Conservation (phyloP, 2,113 vertebrate genomes). For the Leptobrachium leishanense region DNA sequence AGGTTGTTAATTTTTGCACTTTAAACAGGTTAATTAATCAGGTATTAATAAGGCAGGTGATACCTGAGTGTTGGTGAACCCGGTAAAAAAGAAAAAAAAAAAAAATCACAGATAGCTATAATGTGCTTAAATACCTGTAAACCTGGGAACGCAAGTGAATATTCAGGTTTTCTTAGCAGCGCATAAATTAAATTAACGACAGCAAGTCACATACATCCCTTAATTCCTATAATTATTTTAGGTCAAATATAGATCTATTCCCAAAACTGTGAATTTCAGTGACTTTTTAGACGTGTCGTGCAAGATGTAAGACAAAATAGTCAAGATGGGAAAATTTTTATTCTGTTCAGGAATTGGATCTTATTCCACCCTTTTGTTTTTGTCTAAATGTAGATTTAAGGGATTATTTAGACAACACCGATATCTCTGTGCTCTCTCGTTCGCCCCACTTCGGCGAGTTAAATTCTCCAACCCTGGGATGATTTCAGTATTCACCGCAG, state of each 20-base stretch:
- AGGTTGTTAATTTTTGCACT: slow-evolving; percentile 78
- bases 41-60: slow-evolving; percentile 75
- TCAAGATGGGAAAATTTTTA: no score
- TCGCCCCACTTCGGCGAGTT: no score
- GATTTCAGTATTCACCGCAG: no score
- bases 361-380: no score
- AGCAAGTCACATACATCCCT: not conserved
- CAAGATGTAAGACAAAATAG: no score
- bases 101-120: slow-evolving; percentile 66
- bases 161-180: slow-evolving; percentile 56
- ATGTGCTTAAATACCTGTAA: slow-evolving; percentile 65
- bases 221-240: slow-evolving; percentile 14
- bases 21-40: slow-evolving; percentile 81
- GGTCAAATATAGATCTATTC: not conserved
- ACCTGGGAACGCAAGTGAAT: slow-evolving; percentile 59
- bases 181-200: slow-evolving; percentile 60
- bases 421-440: no score
- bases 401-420: no score
- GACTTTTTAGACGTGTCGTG: no score
- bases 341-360: no score
- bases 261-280: no score
- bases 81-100: not conserved
- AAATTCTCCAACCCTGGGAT: no score
- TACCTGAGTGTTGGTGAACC: slow-evolving; percentile 70
- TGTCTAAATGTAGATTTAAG: no score